Conservation (phyloP, 2,797 vertebrate genomes). For the Numenius phaeopus region DNA sequence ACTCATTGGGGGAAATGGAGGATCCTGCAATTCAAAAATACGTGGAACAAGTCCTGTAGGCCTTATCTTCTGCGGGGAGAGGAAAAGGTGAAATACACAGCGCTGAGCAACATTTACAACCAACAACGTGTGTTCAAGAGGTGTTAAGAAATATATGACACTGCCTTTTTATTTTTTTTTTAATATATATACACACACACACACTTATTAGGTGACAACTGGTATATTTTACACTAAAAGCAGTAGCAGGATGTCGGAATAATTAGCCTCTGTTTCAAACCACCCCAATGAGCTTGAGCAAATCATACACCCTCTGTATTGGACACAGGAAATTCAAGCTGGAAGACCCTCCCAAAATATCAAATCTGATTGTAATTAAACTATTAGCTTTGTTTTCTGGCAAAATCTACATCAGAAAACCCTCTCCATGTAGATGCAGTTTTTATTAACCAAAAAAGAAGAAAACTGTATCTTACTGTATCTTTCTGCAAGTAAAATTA, state of each 20-base stretch:
- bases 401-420: neutral
- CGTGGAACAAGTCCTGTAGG: accelerated
- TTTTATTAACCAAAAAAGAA: neutral
- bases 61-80: neutral
- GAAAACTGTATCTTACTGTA: neutral
- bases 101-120: neutral
- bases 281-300: neutral
- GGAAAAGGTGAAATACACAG: neutral
- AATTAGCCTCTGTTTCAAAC: neutral
- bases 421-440: neutral
- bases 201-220: neutral
- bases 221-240: neutral
- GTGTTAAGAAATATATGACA: neutral
- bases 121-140: neutral
- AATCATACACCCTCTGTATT: neutral
- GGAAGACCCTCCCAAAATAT: neutral
- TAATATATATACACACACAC: neutral
- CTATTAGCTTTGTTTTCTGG: neutral
- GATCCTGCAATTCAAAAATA: neutral
- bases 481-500: neutral
- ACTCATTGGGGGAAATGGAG: accelerated
- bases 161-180: neutral
- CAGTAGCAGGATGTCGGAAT: neutral
- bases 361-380: neutral
- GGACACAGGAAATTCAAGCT: neutral